Percentiles rank a stretch among this genome's conserved stretches.
Evolutionary conservation across 1,140 invertebrate genomes (phyloP).

Genomic region (Drosophila kurseongensis): DNA sequence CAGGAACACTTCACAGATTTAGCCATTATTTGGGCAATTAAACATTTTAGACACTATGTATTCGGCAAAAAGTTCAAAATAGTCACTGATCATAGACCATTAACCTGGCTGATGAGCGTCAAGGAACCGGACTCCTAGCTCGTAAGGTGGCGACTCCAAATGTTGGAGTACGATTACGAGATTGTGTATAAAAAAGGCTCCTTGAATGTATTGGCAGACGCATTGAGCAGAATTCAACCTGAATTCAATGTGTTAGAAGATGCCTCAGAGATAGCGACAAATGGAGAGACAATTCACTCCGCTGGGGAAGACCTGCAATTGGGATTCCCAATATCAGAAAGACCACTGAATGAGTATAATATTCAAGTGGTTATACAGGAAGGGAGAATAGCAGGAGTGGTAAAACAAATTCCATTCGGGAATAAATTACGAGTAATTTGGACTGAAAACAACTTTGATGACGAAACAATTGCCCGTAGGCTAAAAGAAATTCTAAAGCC

Average conservation of each 20-base stretch:
- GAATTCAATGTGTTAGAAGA: too few species aligned
- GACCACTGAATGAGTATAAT: constrained; percentile 18
- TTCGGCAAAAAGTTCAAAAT: too few species aligned
- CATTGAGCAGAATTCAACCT: too few species aligned
- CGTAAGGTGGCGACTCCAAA: background rate
- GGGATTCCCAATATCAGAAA: constrained; percentile 7
- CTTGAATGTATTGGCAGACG: background rate
- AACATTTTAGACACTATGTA: too few species aligned
- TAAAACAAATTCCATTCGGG: too few species aligned
- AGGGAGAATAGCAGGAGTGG: background rate
- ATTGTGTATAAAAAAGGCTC: background rate
- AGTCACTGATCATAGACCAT: constrained; percentile 10
- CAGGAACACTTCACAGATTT: too few species aligned
- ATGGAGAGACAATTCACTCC: background rate
- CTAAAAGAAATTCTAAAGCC: too few species aligned
- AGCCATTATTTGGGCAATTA: too few species aligned
- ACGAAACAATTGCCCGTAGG: too few species aligned
- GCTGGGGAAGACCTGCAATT: background rate
- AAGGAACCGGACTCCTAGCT: background rate
- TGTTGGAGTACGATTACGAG: background rate
- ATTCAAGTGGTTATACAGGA: constrained; percentile 11
- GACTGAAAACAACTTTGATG: too few species aligned
- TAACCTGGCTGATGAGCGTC: constrained; percentile 14
- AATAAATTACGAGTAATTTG: too few species aligned
- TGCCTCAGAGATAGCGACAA: background rate